These are phyloP conservation scores for Lamellibrachia luymesi DNA, from an alignment of 1,140 invertebrate species.

Conservation along the genomic window DNA sequence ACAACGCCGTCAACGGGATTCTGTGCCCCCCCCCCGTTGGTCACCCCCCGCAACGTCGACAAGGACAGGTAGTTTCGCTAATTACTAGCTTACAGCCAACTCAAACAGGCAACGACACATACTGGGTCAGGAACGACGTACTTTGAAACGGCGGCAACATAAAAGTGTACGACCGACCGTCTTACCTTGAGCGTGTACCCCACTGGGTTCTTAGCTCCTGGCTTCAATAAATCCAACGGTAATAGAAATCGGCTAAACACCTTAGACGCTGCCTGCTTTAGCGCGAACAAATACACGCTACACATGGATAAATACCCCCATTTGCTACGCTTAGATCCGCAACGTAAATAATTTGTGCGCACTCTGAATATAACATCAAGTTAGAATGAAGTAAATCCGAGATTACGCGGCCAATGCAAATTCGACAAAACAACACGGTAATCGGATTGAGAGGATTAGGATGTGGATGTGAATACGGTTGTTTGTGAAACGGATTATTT, in stretches of 20 bases:
- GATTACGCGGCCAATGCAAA: background rate
- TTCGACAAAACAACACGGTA: background rate
- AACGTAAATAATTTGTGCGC: constrained; percentile 5
- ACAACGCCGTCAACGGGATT: background rate
- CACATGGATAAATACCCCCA: background rate
- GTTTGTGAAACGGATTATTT: constrained; percentile 5
- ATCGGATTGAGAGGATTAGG: background rate
- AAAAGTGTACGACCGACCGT: background rate
- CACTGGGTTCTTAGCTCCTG: background rate
- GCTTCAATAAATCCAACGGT: constrained; percentile 1
- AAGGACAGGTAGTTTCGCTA: background rate
- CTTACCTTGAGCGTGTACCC: background rate
- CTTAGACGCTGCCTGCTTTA: background rate
- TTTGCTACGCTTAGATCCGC: background rate
- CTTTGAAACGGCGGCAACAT: background rate
- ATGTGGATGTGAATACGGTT: background rate
- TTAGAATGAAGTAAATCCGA: background rate
- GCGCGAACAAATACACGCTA: background rate
- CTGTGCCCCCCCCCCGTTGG: background rate
- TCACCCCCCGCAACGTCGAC: background rate
- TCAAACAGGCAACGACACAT: background rate
- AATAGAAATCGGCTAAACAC: background rate
- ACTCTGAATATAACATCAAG: background rate
- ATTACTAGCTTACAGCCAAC: background rate
- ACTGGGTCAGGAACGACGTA: background rate